Evolutionary conservation across 2,888 invertebrate genomes (phyloP).

Genomic region (Ashinkailepas kermadecensis): DNA sequence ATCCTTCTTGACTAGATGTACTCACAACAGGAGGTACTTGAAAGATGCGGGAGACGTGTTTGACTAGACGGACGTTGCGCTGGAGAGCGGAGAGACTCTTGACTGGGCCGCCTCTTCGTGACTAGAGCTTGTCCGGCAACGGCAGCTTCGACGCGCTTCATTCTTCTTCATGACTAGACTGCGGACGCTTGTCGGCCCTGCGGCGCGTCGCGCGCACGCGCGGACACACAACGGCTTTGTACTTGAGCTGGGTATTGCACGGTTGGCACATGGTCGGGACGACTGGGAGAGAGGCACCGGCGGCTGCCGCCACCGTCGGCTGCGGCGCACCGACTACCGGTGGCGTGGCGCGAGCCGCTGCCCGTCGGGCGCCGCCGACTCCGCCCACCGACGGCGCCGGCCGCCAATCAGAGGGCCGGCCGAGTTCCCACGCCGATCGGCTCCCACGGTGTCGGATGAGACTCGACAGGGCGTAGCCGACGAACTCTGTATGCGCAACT

Average conservation of each 20-base stretch:
- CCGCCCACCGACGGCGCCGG: neutral
- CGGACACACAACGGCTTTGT: neutral
- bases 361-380: neutral
- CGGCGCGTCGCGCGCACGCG: too few species aligned
- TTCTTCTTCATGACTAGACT: neutral
- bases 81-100: too few species aligned
- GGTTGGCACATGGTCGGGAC: neutral
- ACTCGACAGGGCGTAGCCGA: too few species aligned
- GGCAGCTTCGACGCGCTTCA: neutral
- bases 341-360: neutral
- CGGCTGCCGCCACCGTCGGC: neutral
- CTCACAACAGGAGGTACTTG: too few species aligned
- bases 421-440: neutral
- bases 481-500: too few species aligned
- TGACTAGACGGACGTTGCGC: too few species aligned
- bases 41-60: too few species aligned
- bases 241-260: conserved; percentile 6
- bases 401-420: neutral
- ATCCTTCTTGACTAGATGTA: too few species aligned
- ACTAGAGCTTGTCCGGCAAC: neutral
- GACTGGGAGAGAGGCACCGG: neutral
- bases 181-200: neutral
- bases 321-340: neutral
- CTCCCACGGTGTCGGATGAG: neutral
- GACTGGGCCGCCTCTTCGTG: neutral